Percentiles rank a stretch among this genome's conserved stretches.
These are phyloP conservation scores for Sebastes diaconus DNA, from an alignment of 2,797 vertebrate species.

Conservation along the genomic window DNA sequence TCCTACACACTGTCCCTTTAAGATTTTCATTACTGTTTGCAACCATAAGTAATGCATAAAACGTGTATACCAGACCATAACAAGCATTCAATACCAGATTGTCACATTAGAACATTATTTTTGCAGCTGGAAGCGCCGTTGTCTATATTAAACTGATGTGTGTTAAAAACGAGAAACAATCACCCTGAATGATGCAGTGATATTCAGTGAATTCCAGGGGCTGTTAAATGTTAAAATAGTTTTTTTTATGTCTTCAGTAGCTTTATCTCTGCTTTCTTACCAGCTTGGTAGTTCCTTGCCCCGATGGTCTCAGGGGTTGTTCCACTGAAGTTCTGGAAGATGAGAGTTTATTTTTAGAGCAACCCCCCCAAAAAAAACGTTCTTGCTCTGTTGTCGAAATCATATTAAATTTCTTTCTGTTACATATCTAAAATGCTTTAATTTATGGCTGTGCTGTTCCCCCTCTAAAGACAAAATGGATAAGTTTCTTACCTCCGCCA, in stretches of 20 bases:
- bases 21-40: too few species aligned
- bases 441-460: neutral
- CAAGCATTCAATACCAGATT: neutral
- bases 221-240: neutral
- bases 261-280: conserved; percentile 69
- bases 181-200: neutral
- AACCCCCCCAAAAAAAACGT: neutral
- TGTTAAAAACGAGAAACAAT: neutral
- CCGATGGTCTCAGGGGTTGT: conserved; percentile 92
- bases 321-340: conserved; percentile 86
- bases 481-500: conserved; percentile 89
- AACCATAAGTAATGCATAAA: too few species aligned
- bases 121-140: neutral
- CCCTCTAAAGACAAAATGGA: neutral
- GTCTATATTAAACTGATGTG: neutral
- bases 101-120: neutral
- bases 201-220: neutral
- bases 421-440: neutral
- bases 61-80: too few species aligned
- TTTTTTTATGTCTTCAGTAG: neutral
- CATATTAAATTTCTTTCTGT: neutral
- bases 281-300: conserved; percentile 93
- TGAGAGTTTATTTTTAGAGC: conserved; percentile 26
- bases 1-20: too few species aligned
- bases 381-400: neutral